Conservation (phyloP, 2,888 invertebrate genomes). For the Dioctria linearis region DNA sequence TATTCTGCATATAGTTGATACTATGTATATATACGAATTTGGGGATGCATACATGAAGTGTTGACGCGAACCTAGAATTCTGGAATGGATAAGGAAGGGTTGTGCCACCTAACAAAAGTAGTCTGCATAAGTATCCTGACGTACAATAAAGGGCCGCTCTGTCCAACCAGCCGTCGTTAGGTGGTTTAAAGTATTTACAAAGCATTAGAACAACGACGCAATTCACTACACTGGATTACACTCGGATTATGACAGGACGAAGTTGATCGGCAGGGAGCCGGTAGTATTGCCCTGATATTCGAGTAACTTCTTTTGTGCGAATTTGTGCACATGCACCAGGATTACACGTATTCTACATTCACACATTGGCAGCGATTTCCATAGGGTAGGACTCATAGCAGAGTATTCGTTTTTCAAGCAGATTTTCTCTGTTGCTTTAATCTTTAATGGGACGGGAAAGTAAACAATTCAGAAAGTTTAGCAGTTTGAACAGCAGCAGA, state of each 20-base stretch:
- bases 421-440: conserved; percentile 1
- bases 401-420: neutral
- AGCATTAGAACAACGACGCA: conserved; percentile 35
- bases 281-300: neutral
- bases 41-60: neutral
- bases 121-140: neutral
- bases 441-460: neutral
- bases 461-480: neutral
- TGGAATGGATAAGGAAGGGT: neutral
- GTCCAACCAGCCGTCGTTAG: neutral
- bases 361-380: neutral
- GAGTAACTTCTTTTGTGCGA: conserved; percentile 26
- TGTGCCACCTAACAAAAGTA: neutral
- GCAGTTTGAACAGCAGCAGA: neutral
- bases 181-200: conserved; percentile 39
- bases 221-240: conserved; percentile 25
- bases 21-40: neutral
- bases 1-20: too few species aligned
- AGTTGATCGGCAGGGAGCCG: neutral
- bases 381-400: neutral
- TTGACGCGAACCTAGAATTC: neutral
- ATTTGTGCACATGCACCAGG: conserved; percentile 29
- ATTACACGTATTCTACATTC: conserved; percentile 29
- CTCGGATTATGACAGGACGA: conserved; percentile 20
- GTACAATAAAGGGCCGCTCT: neutral